phyloP scores from a whole-genome alignment of 2,888 invertebrate genomes.

The Belgica antarctica region DNA sequence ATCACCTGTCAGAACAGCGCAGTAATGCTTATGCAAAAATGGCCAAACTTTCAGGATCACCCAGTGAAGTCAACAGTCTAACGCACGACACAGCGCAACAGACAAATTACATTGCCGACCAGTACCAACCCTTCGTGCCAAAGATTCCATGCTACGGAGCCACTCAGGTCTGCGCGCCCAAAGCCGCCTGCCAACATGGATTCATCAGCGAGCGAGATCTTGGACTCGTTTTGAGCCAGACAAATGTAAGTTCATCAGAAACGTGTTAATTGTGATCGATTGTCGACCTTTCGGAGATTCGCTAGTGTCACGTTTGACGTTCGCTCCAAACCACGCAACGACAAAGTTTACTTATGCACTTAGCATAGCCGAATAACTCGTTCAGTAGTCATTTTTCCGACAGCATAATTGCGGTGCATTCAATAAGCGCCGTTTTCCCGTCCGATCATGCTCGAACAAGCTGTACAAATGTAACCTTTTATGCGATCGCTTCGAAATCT shows the following conservation, averaged over 20 bases:
- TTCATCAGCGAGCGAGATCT: conserved; percentile 49
- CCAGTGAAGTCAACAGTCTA: conserved; percentile 32
- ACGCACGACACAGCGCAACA: background rate
- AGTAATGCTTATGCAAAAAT: conserved; percentile 30
- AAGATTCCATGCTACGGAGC: conserved; percentile 59
- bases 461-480: no score
- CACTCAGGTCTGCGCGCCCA: conserved; percentile 63
- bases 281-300: background rate
- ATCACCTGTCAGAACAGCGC: no score
- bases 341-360: no score
- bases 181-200: conserved; percentile 62
- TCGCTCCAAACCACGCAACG: no score
- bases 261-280: background rate
- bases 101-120: background rate
- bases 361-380: no score
- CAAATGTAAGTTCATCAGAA: conserved; percentile 21
- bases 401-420: background rate
- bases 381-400: background rate
- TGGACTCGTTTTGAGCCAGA: conserved; percentile 29
- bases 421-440: background rate
- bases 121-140: conserved; percentile 45
- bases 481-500: no score
- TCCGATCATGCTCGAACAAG: no score
- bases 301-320: background rate
- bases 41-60: conserved; percentile 38